Base-by-base conservation (phyloP, 2,888 invertebrate species). In the Leptothorax acervorum region DNA sequence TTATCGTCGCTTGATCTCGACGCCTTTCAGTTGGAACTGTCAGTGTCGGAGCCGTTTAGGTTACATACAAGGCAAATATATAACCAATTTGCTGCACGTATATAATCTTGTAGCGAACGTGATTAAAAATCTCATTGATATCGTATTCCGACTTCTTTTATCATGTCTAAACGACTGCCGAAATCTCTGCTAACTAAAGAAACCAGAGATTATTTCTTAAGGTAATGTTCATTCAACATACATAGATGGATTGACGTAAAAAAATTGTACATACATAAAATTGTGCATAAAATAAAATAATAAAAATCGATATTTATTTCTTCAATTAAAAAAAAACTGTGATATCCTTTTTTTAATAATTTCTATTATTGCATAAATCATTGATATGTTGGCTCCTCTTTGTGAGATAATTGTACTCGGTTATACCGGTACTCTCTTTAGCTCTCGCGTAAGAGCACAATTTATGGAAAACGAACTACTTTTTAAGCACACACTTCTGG, bases 401-500 rank as follows among this genome's bases (percentile, higher is more conserved):
- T 6, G 5, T 48, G 45, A 28, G 12, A 31, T 8, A 28, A 55
- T 51, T 55, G 18, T 18, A 39, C 12, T 68, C 15, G 5, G 0
- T 60, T 35, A 35, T 23, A 23, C 23, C 2, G 5, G 35, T 35
- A 79, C 15, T 79, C 23, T 23, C 23, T 23, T 23, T 23, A 23
- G 23, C 70, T 70, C 11, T 48, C 35, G 23, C 8, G 65, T 78
- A 71, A 57, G 51, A 39, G 39, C n/a, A 85, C 74, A 79, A 87
- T 84, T 88, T 83, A 89, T 85, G 71, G 60, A 85, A 85, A 85
- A 87, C 75, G 53, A 84, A 74, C 62, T 85, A 84, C 85, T 86
- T 86, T 81, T 87, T 63, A 76, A 98, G 98, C 95, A 98, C 98
- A 86, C 99, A 99, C 95, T 99, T 99, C 95, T 99, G 99, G 99